Percentiles rank a stretch among this genome's conserved stretches.
Evolutionary conservation across 2,888 invertebrate genomes (phyloP).

Genomic region (Himalopsyche tibetana): DNA sequence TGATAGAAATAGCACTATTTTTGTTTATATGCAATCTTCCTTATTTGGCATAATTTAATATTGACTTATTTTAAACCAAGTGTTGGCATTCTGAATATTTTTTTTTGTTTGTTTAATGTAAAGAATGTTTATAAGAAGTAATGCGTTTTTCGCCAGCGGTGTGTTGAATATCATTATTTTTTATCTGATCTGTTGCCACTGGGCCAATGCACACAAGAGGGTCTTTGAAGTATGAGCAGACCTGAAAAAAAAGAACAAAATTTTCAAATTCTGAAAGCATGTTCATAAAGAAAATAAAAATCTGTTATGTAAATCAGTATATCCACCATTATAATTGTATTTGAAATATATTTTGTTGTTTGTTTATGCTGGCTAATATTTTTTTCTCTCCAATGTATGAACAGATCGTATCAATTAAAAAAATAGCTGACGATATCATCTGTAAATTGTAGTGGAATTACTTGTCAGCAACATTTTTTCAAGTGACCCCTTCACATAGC

Average conservation of each 20-base stretch:
- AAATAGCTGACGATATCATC: too few relatives aligned
- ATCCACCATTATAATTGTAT: not conserved
- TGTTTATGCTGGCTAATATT: not conserved
- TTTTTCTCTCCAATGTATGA: too few relatives aligned
- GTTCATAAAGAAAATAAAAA: not conserved
- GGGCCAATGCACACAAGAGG: constrained; percentile 91
- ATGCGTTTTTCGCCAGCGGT: constrained; percentile 90
- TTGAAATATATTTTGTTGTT: not conserved
- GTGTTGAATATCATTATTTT: constrained; percentile 82
- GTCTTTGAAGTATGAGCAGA: constrained; percentile 94
- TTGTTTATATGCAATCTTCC: not conserved
- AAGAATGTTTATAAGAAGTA: constrained; percentile 78
- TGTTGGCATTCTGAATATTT: constrained; percentile 41
- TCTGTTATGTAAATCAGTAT: not conserved
- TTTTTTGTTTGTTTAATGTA: constrained; percentile 68
- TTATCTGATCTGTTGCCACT: constrained; percentile 87
- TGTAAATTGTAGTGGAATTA: too few relatives aligned
- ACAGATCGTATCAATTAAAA: too few relatives aligned
- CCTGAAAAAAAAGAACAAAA: constrained; percentile 73
- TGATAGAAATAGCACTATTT: too few relatives aligned
- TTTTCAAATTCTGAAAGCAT: not conserved
- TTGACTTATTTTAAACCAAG: constrained; percentile 44
- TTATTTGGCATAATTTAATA: not conserved
- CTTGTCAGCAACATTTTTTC: too few relatives aligned
- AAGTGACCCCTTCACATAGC: too few relatives aligned